These are phyloP conservation scores for Myodes glareolus DNA, from an alignment of 2,113 vertebrate species.

Conservation along the genomic window DNA sequence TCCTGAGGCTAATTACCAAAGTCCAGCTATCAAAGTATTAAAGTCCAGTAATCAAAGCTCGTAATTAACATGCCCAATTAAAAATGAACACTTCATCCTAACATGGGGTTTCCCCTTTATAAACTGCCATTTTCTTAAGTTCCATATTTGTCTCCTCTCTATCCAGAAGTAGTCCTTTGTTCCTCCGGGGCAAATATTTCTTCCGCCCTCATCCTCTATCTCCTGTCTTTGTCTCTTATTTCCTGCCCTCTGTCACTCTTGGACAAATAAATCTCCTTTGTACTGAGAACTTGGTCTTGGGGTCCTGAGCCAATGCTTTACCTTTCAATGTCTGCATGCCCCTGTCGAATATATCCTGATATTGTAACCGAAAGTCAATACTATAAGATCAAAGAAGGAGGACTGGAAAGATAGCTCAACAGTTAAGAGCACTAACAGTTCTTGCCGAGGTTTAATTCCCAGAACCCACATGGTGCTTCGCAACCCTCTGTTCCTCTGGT, in stretches of 20 bases:
- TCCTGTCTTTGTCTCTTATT: not conserved
- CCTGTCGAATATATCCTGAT: conserved; percentile 35
- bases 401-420: not conserved
- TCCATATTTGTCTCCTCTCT: not conserved
- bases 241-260: not conserved
- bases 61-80: not conserved
- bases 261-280: not conserved
- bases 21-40: not conserved
- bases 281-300: not conserved
- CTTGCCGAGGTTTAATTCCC: not conserved
- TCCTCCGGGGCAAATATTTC: not conserved
- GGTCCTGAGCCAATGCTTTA: not conserved
- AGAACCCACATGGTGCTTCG: not conserved
- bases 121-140: not conserved
- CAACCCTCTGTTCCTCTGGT: not conserved
- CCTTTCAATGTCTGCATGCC: not conserved
- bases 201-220: not conserved
- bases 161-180: not conserved
- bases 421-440: not conserved
- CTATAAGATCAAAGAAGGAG: conserved; percentile 6
- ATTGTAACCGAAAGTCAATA: conserved; percentile 42
- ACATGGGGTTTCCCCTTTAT: not conserved
- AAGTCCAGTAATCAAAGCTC: not conserved
- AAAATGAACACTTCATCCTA: not conserved
- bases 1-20: not conserved